phyloP scores from a whole-genome alignment of 2,888 invertebrate genomes.

The Drosophila vallismaia region DNA sequence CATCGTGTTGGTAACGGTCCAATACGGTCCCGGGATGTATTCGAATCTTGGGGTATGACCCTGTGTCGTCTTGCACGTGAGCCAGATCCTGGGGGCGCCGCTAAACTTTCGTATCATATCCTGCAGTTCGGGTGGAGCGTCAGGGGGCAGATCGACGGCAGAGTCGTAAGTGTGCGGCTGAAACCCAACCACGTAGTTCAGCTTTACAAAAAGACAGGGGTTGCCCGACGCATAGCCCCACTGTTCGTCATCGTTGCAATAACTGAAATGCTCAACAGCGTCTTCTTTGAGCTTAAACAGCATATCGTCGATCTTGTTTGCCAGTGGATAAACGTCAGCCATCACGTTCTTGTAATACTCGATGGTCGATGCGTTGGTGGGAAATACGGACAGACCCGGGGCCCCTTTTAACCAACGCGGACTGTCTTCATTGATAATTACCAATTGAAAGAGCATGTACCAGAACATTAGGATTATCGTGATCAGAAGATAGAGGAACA shows the following conservation, averaged over 20 bases:
- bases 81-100: constrained; percentile 54
- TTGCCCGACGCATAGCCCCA: constrained; percentile 51
- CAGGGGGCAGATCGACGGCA: constrained; percentile 28
- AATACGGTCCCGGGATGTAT: constrained; percentile 58
- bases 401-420: constrained; percentile 42
- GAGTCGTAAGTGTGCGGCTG: constrained; percentile 49
- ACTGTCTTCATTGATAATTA: not conserved
- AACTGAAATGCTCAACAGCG: constrained; percentile 17
- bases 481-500: constrained; percentile 42
- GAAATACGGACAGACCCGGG: constrained; percentile 56
- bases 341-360: constrained; percentile 5
- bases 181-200: constrained; percentile 54
- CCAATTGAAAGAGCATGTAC: constrained; percentile 19
- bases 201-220: constrained; percentile 57
- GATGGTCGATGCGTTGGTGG: not conserved
- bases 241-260: constrained; percentile 49
- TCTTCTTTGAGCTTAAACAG: constrained; percentile 12
- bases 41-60: constrained; percentile 9
- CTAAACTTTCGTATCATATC: constrained; percentile 8
- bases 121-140: constrained; percentile 3
- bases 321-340: constrained; percentile 24
- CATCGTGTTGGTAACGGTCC: constrained; percentile 27
- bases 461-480: not conserved
- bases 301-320: constrained; percentile 44
- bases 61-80: constrained; percentile 32